Evolutionary conservation across 2,888 invertebrate genomes (phyloP).

Genomic region (Eucera pruinosa): DNA sequence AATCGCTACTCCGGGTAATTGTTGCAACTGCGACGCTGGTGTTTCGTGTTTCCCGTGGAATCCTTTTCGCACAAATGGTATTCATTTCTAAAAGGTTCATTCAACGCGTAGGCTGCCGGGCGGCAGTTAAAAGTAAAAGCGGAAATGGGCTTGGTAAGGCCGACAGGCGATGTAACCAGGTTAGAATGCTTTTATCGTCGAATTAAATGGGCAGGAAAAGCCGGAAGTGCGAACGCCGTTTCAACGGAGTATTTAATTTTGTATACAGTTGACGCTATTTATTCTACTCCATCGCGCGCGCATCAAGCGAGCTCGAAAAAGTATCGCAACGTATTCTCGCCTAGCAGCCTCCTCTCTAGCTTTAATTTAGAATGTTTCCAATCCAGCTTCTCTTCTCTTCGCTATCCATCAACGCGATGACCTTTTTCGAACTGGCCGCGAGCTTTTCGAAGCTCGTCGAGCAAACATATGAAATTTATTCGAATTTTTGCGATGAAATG

Average conservation of each 20-base stretch:
- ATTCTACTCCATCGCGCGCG: slow-evolving; percentile 16
- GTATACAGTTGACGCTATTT: slow-evolving; percentile 35
- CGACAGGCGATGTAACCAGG: slow-evolving; percentile 43
- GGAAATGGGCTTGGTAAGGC: slow-evolving; percentile 49
- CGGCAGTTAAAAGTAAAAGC: slow-evolving; percentile 28
- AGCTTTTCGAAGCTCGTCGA: not conserved
- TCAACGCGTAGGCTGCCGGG: slow-evolving; percentile 1
- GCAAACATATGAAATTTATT: not conserved
- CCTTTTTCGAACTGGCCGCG: not conserved
- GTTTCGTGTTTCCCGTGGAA: not conserved
- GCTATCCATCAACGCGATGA: slow-evolving; percentile 1
- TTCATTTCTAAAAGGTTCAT: slow-evolving; percentile 23
- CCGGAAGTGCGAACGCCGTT: slow-evolving; percentile 30
- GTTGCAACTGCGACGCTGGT: too few relatives aligned
- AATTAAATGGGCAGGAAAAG: slow-evolving; percentile 40
- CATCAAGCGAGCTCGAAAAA: not conserved
- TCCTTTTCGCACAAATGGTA: not conserved
- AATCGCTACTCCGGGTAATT: too few relatives aligned
- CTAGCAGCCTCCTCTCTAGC: not conserved
- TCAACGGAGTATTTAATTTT: slow-evolving; percentile 44
- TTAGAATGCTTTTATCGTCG: slow-evolving; percentile 54
- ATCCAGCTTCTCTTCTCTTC: too few relatives aligned
- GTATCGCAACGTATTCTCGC: slow-evolving; percentile 15
- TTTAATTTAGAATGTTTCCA: slow-evolving; percentile 22
- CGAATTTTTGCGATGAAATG: not conserved